phyloP scores from a whole-genome alignment of 2,888 invertebrate genomes.

The Metallyticus violacea region DNA sequence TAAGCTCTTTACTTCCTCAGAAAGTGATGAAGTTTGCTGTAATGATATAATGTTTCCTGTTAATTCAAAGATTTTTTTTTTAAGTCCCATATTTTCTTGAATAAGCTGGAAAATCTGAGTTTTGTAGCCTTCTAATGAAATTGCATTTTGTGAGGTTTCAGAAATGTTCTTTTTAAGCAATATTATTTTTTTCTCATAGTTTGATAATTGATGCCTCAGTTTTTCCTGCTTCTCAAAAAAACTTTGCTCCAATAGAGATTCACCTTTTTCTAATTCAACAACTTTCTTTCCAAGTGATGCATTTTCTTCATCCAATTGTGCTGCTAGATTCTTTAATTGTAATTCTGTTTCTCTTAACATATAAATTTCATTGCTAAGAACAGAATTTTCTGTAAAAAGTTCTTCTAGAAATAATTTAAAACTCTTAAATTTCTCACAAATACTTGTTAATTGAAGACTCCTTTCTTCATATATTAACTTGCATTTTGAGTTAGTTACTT shows the following conservation, averaged over 20 bases:
- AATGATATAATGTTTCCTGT: neutral
- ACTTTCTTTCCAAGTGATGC: neutral
- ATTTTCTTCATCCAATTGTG: neutral
- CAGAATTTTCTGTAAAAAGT: neutral
- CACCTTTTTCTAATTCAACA: neutral
- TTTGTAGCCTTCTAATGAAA: neutral
- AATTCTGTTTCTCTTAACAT: neutral
- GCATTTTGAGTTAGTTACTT: neutral
- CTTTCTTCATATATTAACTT: neutral
- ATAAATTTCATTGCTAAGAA: too few relatives aligned
- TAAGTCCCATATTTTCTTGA: neutral
- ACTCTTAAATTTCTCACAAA: neutral
- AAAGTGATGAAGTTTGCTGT: neutral
- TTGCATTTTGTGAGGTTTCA: neutral
- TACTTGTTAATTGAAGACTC: neutral
- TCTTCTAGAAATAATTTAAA: neutral
- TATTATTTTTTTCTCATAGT: neutral
- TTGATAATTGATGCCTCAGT: neutral
- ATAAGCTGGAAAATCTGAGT: neutral
- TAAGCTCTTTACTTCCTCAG: neutral
- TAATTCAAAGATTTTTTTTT: neutral
- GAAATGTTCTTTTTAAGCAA: neutral
- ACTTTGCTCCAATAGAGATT: neutral
- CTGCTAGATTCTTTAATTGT: neutral
- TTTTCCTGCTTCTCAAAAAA: neutral